These are phyloP conservation scores for Hippocampus guttulatus DNA, from an alignment of 2,113 vertebrate genomes.

Conservation along the genomic window DNA sequence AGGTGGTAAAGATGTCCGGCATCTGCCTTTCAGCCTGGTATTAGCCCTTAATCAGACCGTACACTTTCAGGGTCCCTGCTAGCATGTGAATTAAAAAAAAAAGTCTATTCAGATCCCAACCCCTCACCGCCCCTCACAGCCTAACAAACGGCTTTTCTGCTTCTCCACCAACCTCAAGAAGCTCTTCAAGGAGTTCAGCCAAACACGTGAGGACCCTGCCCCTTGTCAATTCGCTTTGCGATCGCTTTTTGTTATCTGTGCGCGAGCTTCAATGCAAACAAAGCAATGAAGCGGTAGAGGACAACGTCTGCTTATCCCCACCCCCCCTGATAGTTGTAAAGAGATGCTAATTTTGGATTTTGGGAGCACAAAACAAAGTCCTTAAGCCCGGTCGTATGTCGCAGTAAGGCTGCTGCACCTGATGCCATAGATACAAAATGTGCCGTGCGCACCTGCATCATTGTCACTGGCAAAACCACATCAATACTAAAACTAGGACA, in stretches of 20 bases:
- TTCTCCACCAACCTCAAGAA: constrained; percentile 61
- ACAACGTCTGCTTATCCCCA: constrained; percentile 49
- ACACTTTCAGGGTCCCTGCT: constrained; percentile 59
- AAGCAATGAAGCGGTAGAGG: constrained; percentile 64
- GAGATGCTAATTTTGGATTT: constrained; percentile 64
- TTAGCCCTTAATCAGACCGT: constrained; percentile 68
- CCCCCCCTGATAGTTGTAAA: constrained; percentile 46
- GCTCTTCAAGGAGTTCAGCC: constrained; percentile 61
- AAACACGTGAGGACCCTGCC: constrained; percentile 54
- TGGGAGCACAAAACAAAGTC: constrained; percentile 44
- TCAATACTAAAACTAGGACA: background rate
- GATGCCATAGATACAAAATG: constrained; percentile 36
- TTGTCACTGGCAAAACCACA: background rate
- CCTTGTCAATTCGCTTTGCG: constrained; percentile 74
- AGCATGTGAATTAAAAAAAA: constrained; percentile 51
- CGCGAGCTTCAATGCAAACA: constrained; percentile 62
- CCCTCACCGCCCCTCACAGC: constrained; percentile 16
- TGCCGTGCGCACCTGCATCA: constrained; percentile 7
- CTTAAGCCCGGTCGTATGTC: constrained; percentile 46
- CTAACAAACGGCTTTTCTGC: constrained; percentile 70
- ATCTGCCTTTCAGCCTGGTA: constrained; percentile 72
- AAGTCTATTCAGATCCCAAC: constrained; percentile 64
- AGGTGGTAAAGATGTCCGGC: constrained; percentile 70
- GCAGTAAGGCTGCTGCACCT: constrained; percentile 50
- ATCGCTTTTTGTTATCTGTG: constrained; percentile 51